These are phyloP conservation scores for Ephialtes manifestator DNA, from an alignment of 2,888 invertebrate genomes.

Conservation along the genomic window DNA sequence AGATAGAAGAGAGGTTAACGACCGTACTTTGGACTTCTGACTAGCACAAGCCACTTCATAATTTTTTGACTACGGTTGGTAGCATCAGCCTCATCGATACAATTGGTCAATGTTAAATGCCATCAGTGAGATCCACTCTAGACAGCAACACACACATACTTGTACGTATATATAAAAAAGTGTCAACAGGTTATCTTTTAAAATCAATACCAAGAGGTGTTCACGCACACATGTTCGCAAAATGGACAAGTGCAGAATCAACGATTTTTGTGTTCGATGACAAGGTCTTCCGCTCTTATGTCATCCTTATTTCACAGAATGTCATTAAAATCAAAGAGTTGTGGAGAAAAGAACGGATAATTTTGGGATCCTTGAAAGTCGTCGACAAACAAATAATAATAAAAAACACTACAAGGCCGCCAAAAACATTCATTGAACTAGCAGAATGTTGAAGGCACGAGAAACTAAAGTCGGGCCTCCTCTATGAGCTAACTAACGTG, in stretches of 20 bases:
- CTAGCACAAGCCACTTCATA: not conserved
- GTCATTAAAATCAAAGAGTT: not conserved
- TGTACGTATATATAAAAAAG: not conserved
- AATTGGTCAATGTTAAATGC: not conserved
- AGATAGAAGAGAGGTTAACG: not conserved
- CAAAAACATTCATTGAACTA: not conserved
- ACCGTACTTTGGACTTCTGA: not conserved
- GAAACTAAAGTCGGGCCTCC: no score
- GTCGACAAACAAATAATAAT: not conserved
- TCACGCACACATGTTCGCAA: not conserved
- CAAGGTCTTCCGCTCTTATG: conserved; percentile 12
- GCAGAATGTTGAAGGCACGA: no score
- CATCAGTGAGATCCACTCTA: not conserved
- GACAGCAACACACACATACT: not conserved
- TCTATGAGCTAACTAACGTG: not conserved
- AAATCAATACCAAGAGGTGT: not conserved
- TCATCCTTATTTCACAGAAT: not conserved
- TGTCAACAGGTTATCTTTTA: not conserved
- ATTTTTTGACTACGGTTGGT: not conserved
- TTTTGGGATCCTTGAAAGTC: conserved; percentile 8
- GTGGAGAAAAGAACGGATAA: not conserved
- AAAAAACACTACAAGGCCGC: not conserved
- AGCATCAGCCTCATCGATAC: not conserved
- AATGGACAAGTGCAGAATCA: not conserved
- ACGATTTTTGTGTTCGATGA: not conserved